Base-by-base conservation (phyloP, 2,888 invertebrate species). In the Standfussiana lucernea region DNA sequence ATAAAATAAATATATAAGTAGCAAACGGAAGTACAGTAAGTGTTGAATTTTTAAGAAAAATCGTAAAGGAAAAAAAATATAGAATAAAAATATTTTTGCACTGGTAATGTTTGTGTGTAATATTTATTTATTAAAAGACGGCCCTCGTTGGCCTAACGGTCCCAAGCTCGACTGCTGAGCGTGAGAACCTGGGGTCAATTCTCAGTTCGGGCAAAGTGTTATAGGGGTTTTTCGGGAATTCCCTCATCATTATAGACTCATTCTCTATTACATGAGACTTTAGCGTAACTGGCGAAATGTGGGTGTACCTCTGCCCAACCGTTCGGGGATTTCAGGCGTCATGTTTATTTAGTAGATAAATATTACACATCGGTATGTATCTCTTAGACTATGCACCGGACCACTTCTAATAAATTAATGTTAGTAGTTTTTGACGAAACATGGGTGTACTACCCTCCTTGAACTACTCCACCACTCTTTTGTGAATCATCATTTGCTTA, bases 31-130 rank as follows among this genome's bases (percentile, higher is more conserved):
- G 77, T 85, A 86, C 68, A 81, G 28, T 86, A 84, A 88, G 74
- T 85, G 90, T 89, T 89, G 81, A 88, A 75, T 88, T 88, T 89
- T 64, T 81, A 84, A 84, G 70, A 84, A 85, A 89, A 89, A 87
- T 73, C 21, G 5, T 71, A n/a, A 68, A 75, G 61, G 80, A 73
- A 82, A 61, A 72, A 64, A 69, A 64, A 77, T 59, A 68, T 66
- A 59, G 53, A 81, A 77, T 79, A 87, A 89, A 85, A 86, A 85
- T 75, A 83, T 83, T 80, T 86, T 86, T 81, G 86, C 88, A 88
- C 88, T 53, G 62, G 15, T 72, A 10, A 4, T 28, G n/a, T 7
- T 64, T 42, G 7, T 77, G 75, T 87, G 75, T 83, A 65, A 77
- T 83, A 70, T 75, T 80, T 77, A 80, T 80, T 69, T 72, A 42